A percentile compares a stretch with the other conserved stretches of the same genome.
Evolutionary conservation across 2,888 invertebrate species (phyloP).

Genomic region (Sarcophaga variegata): DNA sequence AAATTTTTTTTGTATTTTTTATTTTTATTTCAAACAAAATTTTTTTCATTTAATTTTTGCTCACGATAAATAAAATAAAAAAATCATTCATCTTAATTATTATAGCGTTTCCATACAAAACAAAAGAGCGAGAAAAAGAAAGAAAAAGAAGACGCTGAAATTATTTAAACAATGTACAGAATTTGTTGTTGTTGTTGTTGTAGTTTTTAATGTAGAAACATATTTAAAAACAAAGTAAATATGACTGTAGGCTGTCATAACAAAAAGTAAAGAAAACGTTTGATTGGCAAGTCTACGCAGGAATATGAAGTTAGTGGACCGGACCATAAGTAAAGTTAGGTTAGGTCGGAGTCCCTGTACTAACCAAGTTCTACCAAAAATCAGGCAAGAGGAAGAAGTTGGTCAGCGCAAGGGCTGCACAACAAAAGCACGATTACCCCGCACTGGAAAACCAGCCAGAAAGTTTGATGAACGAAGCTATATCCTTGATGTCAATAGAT

Average conservation of each 20-base stretch:
- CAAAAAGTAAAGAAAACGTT: too few relatives aligned
- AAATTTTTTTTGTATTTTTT: slow-evolving; percentile 31
- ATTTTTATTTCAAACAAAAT: not conserved
- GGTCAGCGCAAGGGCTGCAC: too few relatives aligned
- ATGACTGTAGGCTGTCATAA: too few relatives aligned
- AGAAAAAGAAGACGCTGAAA: slow-evolving; percentile 1
- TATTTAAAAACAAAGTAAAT: not conserved
- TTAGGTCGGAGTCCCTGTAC: too few relatives aligned
- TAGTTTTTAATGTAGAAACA: not conserved
- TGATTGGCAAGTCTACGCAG: slow-evolving; percentile 12
- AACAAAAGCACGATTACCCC: too few relatives aligned
- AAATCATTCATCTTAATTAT: slow-evolving; percentile 36
- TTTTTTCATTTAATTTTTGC: slow-evolving; percentile 6
- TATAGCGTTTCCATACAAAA: not conserved
- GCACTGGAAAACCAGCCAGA: too few relatives aligned
- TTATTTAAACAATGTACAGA: slow-evolving; percentile 13
- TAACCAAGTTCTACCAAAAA: too few relatives aligned
- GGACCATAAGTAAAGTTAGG: too few relatives aligned
- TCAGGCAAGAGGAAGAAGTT: too few relatives aligned
- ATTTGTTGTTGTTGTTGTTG: not conserved
- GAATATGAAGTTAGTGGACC: not conserved
- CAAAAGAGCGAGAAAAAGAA: not conserved
- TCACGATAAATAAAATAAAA: slow-evolving; percentile 6
- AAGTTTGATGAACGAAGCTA: too few relatives aligned
- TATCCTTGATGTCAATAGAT: too few relatives aligned